These are phyloP conservation scores for Globia sparganii DNA, from an alignment of 2,888 invertebrate genomes.

Conservation along the genomic window DNA sequence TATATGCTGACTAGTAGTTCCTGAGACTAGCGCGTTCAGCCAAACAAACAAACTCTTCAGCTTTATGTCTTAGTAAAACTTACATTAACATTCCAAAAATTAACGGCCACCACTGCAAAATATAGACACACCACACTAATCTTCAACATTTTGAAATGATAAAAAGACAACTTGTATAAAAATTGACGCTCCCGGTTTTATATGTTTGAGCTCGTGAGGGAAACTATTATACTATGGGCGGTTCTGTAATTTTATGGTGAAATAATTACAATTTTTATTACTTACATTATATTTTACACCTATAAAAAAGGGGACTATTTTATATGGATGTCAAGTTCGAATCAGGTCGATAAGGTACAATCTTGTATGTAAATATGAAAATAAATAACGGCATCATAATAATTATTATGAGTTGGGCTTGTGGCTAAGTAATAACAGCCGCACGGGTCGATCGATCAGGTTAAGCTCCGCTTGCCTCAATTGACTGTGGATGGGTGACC, in stretches of 20 bases:
- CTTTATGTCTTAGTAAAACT: slow-evolving; percentile 12
- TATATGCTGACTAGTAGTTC: no score
- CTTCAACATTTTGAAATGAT: slow-evolving; percentile 48
- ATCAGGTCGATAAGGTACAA: neutral
- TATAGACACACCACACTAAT: slow-evolving; percentile 41
- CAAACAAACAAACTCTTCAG: no score
- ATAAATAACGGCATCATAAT: neutral
- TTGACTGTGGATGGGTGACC: no score
- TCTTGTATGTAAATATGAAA: slow-evolving; percentile 12
- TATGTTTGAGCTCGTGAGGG: slow-evolving; percentile 24
- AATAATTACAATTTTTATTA: slow-evolving; percentile 31
- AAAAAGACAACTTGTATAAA: slow-evolving; percentile 5
- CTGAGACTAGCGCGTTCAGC: no score
- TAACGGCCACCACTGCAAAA: slow-evolving; percentile 27
- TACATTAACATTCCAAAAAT: slow-evolving; percentile 41
- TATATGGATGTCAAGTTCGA: slow-evolving; percentile 46
- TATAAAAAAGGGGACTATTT: slow-evolving; percentile 3
- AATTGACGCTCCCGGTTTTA: slow-evolving; percentile 20
- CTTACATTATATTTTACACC: slow-evolving; percentile 28
- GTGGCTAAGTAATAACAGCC: no score
- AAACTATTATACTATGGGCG: slow-evolving; percentile 17
- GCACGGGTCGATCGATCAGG: no score
- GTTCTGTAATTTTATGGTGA: slow-evolving; percentile 30
- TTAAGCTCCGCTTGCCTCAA: no score
- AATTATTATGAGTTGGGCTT: neutral